A percentile compares a stretch with the other conserved stretches of the same genome.
These are phyloP conservation scores for Melanostoma scalare DNA, from an alignment of 2,888 invertebrate species.

Conservation along the genomic window DNA sequence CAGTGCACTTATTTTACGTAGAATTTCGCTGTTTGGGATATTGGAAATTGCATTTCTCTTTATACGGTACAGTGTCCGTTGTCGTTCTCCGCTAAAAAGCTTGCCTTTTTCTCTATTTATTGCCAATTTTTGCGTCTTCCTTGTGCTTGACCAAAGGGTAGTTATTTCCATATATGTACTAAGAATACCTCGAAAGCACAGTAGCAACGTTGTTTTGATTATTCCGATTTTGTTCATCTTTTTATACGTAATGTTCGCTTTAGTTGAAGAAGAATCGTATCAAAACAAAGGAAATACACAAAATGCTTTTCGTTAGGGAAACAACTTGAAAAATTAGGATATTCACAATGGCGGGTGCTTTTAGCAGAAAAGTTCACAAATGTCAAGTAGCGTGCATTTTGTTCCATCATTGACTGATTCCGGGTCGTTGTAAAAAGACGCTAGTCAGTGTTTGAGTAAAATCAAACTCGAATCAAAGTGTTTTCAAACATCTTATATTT, in stretches of 20 bases:
- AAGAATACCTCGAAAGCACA: too few species aligned
- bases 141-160: too few species aligned
- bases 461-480: slow-evolving; percentile 10
- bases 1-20: background rate
- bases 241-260: background rate
- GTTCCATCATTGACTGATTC: slow-evolving; percentile 36
- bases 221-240: too few species aligned
- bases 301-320: background rate
- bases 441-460: slow-evolving; percentile 39
- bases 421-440: slow-evolving; percentile 21
- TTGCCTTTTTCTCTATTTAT: too few species aligned
- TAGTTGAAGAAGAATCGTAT: slow-evolving; percentile 17
- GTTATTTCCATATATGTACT: too few species aligned
- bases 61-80: too few species aligned
- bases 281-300: slow-evolving; percentile 53
- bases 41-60: too few species aligned
- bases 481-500: slow-evolving; percentile 7
- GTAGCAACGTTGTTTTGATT: too few species aligned
- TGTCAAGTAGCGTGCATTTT: slow-evolving; percentile 58
- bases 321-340: slow-evolving; percentile 5
- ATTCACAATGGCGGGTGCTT: slow-evolving; percentile 45
- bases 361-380: slow-evolving; percentile 52
- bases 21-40: too few species aligned
- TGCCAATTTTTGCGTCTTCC: too few species aligned
- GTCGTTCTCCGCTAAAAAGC: too few species aligned